These are phyloP conservation scores for Callipepla squamata DNA, from an alignment of 2,113 vertebrate genomes.

Conservation along the genomic window DNA sequence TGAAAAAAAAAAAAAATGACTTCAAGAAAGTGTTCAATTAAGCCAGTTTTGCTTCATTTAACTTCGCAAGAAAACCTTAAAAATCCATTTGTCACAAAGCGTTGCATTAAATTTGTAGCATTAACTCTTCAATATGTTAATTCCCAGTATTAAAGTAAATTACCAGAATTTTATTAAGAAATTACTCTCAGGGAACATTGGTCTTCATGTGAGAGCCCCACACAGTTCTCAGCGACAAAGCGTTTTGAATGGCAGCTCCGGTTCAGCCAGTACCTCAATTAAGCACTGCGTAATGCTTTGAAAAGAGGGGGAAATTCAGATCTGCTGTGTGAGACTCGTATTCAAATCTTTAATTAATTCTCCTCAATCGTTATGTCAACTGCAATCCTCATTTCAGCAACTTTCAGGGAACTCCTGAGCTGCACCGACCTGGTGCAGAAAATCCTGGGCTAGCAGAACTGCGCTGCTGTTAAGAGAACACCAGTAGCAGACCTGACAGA, in stretches of 20 bases:
- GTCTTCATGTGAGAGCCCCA: not conserved
- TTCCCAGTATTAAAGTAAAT: not conserved
- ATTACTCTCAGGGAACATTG: not conserved
- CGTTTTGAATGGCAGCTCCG: not conserved
- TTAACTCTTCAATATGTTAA: not conserved
- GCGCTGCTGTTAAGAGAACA: rapidly evolving
- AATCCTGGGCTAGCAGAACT: not conserved
- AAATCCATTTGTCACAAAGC: not conserved
- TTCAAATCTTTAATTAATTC: not conserved
- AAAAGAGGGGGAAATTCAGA: not conserved
- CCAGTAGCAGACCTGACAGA: not conserved
- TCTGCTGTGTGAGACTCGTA: not conserved
- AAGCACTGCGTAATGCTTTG: not conserved
- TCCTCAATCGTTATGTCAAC: not conserved
- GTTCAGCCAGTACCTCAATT: not conserved
- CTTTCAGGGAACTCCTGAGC: not conserved
- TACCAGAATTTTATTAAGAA: not conserved
- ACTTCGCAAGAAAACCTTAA: not conserved
- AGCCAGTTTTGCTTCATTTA: not conserved
- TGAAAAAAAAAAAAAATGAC: not conserved
- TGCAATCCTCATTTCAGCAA: not conserved
- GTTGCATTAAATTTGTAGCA: not conserved
- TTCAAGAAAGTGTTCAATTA: not conserved
- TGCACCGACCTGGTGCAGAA: no score
- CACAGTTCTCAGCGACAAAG: not conserved